A percentile compares a stretch with the other conserved stretches of the same genome.
These are phyloP conservation scores for Diabrotica virgifera DNA, from an alignment of 1,140 invertebrate species.

Conservation along the genomic window DNA sequence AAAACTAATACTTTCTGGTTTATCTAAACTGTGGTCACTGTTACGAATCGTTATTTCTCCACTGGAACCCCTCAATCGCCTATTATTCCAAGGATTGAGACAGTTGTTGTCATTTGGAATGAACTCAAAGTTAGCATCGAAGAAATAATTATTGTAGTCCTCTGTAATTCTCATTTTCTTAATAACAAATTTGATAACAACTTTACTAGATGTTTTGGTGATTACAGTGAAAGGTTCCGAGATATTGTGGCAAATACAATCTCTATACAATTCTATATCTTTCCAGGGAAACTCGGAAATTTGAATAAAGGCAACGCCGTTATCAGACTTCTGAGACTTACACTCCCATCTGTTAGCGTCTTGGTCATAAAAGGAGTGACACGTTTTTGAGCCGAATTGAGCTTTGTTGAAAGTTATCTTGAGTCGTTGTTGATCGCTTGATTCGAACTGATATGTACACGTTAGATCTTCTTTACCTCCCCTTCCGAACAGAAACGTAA, in stretches of 20 bases:
- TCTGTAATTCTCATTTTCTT: slow-evolving; percentile 78
- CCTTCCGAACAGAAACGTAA: slow-evolving; percentile 78
- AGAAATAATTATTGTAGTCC: slow-evolving; percentile 76
- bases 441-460: slow-evolving; percentile 73
- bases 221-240: slow-evolving; percentile 57
- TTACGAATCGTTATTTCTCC: slow-evolving; percentile 62
- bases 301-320: slow-evolving; percentile 62
- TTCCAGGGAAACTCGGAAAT: slow-evolving; percentile 73
- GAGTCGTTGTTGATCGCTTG: slow-evolving; percentile 62
- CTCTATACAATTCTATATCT: slow-evolving; percentile 63
- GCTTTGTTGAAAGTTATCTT: slow-evolving; percentile 63
- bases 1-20: slow-evolving; percentile 27
- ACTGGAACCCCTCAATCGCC: slow-evolving; percentile 64
- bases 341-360: slow-evolving; percentile 59
- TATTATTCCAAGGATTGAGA: slow-evolving; percentile 59
- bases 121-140: slow-evolving; percentile 77
- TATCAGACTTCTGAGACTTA: slow-evolving; percentile 45
- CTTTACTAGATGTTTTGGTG: slow-evolving; percentile 62
- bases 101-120: slow-evolving; percentile 58
- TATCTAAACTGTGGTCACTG: slow-evolving; percentile 26
- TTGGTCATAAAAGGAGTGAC: slow-evolving; percentile 62
- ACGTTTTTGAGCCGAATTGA: slow-evolving; percentile 65
- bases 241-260: slow-evolving; percentile 73
- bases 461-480: slow-evolving; percentile 72
- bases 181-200: slow-evolving; percentile 71